A percentile compares a stretch with the other conserved stretches of the same genome.
Conservation (phyloP, 2,888 invertebrate species). For the Pandemis corylana region DNA sequence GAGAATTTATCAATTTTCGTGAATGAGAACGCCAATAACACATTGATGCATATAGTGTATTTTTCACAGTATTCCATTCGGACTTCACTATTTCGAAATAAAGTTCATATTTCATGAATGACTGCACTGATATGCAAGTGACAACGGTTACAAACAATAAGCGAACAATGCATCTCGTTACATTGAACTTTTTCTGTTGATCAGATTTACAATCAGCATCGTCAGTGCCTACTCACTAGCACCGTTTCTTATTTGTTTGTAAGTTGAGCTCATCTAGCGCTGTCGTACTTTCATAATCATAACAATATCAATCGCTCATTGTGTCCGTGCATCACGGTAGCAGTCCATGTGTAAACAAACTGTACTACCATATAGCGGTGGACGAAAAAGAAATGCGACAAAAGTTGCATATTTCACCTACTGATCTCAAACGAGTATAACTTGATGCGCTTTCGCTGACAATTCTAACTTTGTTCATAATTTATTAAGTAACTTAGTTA, state of each 20-base stretch:
- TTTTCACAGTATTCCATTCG: too few relatives aligned
- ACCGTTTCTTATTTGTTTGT: neutral
- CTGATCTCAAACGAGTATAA: too few relatives aligned
- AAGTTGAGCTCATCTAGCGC: constrained; percentile 15
- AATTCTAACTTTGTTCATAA: neutral
- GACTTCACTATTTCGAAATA: neutral
- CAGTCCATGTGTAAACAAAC: constrained; percentile 13
- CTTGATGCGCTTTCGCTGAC: neutral
- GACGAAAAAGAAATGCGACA: too few relatives aligned
- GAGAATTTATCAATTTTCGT: neutral
- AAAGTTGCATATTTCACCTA: too few relatives aligned
- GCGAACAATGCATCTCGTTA: neutral
- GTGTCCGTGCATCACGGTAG: constrained; percentile 19
- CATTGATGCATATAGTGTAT: too few relatives aligned
- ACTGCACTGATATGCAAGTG: neutral
- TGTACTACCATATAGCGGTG: neutral
- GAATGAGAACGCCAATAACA: too few relatives aligned
- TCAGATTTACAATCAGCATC: neutral
- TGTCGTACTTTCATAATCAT: constrained; percentile 26
- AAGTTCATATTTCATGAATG: neutral
- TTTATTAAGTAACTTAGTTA: too few relatives aligned
- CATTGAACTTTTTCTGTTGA: neutral
- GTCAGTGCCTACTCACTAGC: neutral
- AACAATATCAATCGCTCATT: constrained; percentile 39
- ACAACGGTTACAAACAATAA: neutral